These are phyloP conservation scores for Caenorhabditis drosophilae DNA, from an alignment of 2,888 invertebrate species.

Conservation along the genomic window DNA sequence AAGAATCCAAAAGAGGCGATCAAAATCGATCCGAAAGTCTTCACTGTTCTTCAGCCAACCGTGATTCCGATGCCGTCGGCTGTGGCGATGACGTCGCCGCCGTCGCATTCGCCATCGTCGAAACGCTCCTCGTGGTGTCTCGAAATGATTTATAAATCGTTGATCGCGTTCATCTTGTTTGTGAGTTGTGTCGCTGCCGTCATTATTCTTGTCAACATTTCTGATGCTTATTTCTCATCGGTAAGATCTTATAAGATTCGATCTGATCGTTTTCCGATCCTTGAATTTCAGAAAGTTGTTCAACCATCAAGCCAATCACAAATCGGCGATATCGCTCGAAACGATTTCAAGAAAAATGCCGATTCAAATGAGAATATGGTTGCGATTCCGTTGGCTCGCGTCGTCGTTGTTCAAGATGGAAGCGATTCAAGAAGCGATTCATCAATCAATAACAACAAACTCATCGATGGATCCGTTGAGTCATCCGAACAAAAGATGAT, in stretches of 20 bases:
- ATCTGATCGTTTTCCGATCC: background rate
- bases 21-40: slow-evolving; percentile 49
- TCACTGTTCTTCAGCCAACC: slow-evolving; percentile 50
- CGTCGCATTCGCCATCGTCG: background rate
- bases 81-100: slow-evolving; percentile 20
- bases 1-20: slow-evolving; percentile 37
- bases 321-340: background rate
- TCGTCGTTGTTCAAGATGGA: slow-evolving; percentile 32
- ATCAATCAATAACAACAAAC: no score
- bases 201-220: slow-evolving; percentile 11
- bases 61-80: slow-evolving; percentile 37
- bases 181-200: slow-evolving; percentile 21
- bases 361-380: slow-evolving; percentile 9
- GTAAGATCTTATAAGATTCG: background rate
- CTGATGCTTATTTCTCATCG: slow-evolving; percentile 6
- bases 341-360: background rate
- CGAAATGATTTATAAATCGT: slow-evolving; percentile 2
- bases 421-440: no score
- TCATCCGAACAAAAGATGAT: background rate
- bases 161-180: slow-evolving; percentile 22
- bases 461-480: slow-evolving; percentile 34
- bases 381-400: slow-evolving; percentile 30
- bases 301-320: background rate
- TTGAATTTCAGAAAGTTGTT: background rate
- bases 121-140: background rate